Base-by-base conservation (phyloP, 2,797 vertebrate genomes). In the Masticophis lateralis region DNA sequence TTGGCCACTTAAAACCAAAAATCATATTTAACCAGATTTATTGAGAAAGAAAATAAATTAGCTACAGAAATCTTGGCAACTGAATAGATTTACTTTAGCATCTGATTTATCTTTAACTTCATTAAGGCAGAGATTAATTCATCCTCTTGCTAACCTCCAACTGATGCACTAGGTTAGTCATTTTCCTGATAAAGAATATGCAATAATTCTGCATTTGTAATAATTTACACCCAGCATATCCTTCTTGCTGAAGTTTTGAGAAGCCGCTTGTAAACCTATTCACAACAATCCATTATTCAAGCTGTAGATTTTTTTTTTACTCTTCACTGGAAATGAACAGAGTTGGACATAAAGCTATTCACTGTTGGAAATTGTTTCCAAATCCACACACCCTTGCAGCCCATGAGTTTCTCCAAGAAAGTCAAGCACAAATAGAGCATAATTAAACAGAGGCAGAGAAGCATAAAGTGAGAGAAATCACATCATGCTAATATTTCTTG, bases 401-500 rank as follows among this genome's bases (percentile, higher is more conserved):
- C 7, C 27, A 0, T 1, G 55, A 92, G 51, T 94, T 86, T 95
- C 90, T 94, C 89, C 60, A 91, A 93, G 94, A 96, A 92, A 94
- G 94, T 89, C 91, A 89, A 92, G 83, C 94, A 88, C 89, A 88
- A 96, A 86, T 92, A 0, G 0, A 95, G 94, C 92, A 94, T 94
- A 59, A 94, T 94, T 95, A 94, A 93, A 93, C n/a, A 57, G 90
- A n/a, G 86, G 86, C 43, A 63, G 87, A 83, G 90, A 59, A 89
- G 66, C 57, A 83, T 63, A 66, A 88, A 83, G 55, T 94, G 97
- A 96, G 96, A 94, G 95, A 96, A 97, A 97, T 96, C 95, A 88
- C 94, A 96, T 95, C 92, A 94, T 95, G 95, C 93, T 95, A 94
- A 88, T 83, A 94, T 95, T 96, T 94, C 94, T 94, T 86, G 0